These are phyloP conservation scores for Axis porcinus DNA, from an alignment of 2,113 vertebrate species.

Conservation along the genomic window DNA sequence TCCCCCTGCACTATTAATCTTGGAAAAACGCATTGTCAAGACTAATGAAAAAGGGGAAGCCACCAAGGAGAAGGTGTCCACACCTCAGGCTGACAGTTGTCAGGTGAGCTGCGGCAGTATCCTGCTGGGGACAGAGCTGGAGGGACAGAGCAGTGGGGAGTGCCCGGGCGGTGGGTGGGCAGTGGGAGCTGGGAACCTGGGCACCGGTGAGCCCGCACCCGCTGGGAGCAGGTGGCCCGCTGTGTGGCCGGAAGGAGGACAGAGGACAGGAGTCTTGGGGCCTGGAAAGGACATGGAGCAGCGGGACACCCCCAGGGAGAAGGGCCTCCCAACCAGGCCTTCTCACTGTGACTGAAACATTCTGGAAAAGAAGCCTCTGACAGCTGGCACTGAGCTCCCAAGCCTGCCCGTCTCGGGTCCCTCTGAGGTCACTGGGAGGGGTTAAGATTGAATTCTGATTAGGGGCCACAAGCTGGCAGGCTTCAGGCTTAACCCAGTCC, in stretches of 20 bases:
- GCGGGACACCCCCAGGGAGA: background rate
- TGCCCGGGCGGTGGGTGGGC: background rate
- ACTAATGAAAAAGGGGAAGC: conserved; percentile 69
- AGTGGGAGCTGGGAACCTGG: background rate
- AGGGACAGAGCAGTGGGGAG: background rate
- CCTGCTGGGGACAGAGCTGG: conserved; percentile 42
- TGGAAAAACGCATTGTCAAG: conserved; percentile 56
- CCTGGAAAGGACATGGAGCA: background rate
- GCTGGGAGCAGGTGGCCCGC: background rate
- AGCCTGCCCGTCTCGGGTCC: background rate
- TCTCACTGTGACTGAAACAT: background rate
- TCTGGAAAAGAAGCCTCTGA: background rate
- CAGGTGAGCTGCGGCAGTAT: conserved; percentile 13
- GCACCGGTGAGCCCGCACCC: background rate
- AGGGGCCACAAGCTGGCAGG: background rate
- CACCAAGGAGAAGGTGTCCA: conserved; percentile 66
- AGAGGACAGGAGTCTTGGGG: background rate
- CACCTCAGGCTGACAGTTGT: conserved; percentile 71
- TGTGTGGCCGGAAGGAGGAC: background rate
- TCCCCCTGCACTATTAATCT: conserved; percentile 66
- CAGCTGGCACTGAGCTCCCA: background rate
- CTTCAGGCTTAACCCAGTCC: background rate
- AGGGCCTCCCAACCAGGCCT: background rate
- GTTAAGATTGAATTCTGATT: background rate
- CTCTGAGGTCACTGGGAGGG: background rate